Conservation (phyloP, 2,888 invertebrate genomes). For the Machimus atricapillus region DNA sequence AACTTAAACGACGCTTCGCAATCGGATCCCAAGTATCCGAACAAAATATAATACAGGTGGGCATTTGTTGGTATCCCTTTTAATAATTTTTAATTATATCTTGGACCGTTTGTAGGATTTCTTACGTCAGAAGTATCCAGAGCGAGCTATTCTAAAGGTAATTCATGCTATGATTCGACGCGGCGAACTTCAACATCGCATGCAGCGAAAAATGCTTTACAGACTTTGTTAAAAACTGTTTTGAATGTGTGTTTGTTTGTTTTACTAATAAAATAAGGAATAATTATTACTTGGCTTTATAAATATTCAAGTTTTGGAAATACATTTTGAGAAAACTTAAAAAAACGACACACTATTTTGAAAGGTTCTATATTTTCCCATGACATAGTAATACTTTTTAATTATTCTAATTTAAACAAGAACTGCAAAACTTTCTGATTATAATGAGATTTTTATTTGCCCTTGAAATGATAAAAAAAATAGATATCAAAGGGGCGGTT, state of each 20-base stretch:
- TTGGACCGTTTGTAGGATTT: constrained; percentile 67
- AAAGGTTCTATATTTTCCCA: too few relatives aligned
- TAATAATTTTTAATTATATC: not conserved
- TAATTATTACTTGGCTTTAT: not conserved
- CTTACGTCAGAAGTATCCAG: constrained; percentile 83
- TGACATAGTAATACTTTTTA: too few relatives aligned
- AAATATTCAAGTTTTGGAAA: too few relatives aligned
- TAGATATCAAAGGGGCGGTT: too few relatives aligned
- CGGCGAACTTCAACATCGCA: constrained; percentile 94
- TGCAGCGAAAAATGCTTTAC: constrained; percentile 97
- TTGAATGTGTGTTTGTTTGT: not conserved
- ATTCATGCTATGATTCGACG: constrained; percentile 92
- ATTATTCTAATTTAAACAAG: too few relatives aligned
- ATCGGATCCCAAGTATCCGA: constrained; percentile 97
- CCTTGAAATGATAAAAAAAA: too few relatives aligned
- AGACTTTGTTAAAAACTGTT: constrained; percentile 73
- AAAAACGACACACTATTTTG: too few relatives aligned
- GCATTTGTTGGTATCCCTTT: not conserved
- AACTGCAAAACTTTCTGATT: too few relatives aligned
- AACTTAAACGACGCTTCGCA: constrained; percentile 90
- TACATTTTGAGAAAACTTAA: too few relatives aligned
- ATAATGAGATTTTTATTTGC: too few relatives aligned
- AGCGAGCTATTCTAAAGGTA: constrained; percentile 87
- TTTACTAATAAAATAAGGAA: not conserved
- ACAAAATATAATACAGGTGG: constrained; percentile 82